Evolutionary conservation across 2,888 invertebrate genomes (phyloP).

Genomic region (Octodonta nipae): DNA sequence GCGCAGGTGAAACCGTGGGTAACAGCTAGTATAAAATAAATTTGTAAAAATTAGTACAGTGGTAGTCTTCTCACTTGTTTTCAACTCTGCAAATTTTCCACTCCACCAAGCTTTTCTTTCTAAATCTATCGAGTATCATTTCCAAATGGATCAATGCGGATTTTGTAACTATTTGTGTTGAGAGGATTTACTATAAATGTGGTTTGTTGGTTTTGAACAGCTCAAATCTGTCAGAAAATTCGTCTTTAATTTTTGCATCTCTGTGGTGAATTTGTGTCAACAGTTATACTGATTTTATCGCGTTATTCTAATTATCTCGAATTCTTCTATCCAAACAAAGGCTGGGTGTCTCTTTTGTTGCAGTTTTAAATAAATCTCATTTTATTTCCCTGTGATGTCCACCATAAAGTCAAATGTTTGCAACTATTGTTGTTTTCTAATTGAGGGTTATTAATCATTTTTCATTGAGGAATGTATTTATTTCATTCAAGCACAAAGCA

Average conservation of each 20-base stretch:
- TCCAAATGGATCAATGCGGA: constrained; percentile 7
- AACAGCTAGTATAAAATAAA: too few species aligned
- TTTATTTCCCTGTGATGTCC: not conserved
- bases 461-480: constrained; percentile 3
- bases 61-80: too few species aligned
- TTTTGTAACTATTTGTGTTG: constrained; percentile 7
- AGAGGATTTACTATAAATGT: constrained; percentile 3
- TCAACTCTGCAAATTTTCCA: too few species aligned
- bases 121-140: constrained; percentile 8
- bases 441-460: constrained; percentile 3
- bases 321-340: not conserved
- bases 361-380: not conserved
- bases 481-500: constrained; percentile 6
- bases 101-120: too few species aligned
- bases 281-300: too few species aligned
- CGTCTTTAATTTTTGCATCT: too few species aligned
- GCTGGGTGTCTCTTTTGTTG: not conserved
- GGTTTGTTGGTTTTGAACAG: too few species aligned
- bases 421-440: constrained; percentile 4
- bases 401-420: constrained; percentile 3
- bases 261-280: too few species aligned
- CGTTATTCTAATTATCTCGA: too few species aligned
- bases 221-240: too few species aligned
- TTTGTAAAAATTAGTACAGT: too few species aligned
- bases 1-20: too few species aligned